Percentiles rank a stretch among this genome's conserved stretches.
Evolutionary conservation across 2,113 vertebrate genomes (phyloP).

Genomic region (Prunella fulvescens): DNA sequence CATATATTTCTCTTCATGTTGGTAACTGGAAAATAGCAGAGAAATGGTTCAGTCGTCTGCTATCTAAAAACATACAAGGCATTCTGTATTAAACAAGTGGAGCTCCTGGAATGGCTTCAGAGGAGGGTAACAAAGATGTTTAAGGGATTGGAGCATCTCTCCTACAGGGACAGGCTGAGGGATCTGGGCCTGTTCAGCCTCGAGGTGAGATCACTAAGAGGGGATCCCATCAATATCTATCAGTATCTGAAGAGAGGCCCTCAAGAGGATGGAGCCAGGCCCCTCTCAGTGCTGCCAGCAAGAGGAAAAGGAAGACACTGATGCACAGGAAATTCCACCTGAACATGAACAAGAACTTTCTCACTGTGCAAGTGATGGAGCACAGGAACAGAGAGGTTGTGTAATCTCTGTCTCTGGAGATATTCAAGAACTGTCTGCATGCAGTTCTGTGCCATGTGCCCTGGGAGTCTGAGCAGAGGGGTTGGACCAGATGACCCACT

Average conservation of each 20-base stretch:
- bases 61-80: background rate
- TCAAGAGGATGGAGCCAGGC: background rate
- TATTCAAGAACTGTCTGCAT: background rate
- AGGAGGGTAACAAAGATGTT: background rate
- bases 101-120: no score
- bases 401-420: background rate
- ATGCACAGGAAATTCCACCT: background rate
- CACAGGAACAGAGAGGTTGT: background rate
- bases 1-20: background rate
- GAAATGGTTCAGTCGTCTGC: background rate
- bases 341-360: background rate
- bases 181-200: background rate
- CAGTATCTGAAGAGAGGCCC: background rate
- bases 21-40: background rate
- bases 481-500: background rate
- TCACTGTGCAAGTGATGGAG: background rate
- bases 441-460: background rate
- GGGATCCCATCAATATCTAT: background rate
- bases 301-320: background rate
- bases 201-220: fast-evolving
- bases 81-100: background rate
- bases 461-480: background rate
- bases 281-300: background rate
- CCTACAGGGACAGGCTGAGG: background rate
- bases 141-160: background rate